Percentiles rank a stretch among this genome's conserved stretches.
Evolutionary conservation across 2,888 invertebrate species (phyloP).

Genomic region (Cetonia aurata): DNA sequence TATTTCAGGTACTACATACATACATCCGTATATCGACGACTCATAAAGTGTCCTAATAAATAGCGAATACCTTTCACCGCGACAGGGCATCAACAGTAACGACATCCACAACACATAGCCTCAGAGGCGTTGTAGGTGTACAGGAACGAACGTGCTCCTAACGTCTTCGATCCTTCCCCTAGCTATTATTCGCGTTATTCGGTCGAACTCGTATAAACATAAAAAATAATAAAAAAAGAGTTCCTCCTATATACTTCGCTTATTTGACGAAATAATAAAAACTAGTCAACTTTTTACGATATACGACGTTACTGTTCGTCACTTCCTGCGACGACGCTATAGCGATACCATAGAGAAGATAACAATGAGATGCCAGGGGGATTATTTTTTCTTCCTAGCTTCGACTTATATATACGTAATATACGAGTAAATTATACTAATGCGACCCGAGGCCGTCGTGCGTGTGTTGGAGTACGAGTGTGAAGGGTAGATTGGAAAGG

Average conservation of each 20-base stretch:
- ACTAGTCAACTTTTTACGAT: constrained; percentile 5
- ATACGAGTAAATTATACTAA: constrained; percentile 44
- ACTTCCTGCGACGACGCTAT: constrained; percentile 6
- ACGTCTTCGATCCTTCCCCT: background rate
- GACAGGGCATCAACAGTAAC: background rate
- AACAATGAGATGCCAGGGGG: constrained; percentile 13
- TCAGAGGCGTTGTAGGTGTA: background rate
- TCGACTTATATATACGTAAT: constrained; percentile 22
- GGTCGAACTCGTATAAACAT: background rate
- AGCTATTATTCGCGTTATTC: background rate
- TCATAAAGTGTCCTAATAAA: too few species aligned
- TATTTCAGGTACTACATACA: too few species aligned
- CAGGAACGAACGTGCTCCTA: background rate
- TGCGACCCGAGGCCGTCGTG: constrained; percentile 11
- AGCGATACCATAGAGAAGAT: background rate
- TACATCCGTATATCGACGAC: too few species aligned
- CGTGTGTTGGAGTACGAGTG: too few species aligned
- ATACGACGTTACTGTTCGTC: background rate
- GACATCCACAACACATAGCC: constrained; percentile 4
- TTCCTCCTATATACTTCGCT: background rate
- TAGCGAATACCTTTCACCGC: too few species aligned
- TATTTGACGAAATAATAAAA: constrained; percentile 28
- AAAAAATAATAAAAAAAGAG: constrained; percentile 2
- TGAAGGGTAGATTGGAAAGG: constrained; percentile 11
- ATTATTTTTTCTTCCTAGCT: constrained; percentile 30